These are phyloP conservation scores for Plagiodera versicolora DNA, from an alignment of 2,888 invertebrate genomes.

Conservation along the genomic window DNA sequence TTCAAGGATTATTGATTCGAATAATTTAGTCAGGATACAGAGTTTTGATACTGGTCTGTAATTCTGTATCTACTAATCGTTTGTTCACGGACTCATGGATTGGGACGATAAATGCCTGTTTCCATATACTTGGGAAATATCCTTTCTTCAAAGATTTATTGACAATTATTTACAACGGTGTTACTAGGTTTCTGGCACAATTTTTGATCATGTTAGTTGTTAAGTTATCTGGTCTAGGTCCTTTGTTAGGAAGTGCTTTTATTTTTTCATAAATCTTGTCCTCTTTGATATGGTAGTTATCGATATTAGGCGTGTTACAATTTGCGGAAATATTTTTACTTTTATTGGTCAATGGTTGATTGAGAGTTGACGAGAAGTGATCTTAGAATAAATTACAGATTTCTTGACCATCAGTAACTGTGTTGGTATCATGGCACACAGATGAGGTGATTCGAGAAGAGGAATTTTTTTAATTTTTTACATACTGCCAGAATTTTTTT, in stretches of 20 bases:
- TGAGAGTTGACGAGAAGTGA: background rate
- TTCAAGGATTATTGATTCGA: background rate
- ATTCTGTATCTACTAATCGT: no score
- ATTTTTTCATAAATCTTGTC: background rate
- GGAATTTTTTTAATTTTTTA: background rate
- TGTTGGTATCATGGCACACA: background rate
- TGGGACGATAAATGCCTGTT: no score
- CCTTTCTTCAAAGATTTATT: background rate
- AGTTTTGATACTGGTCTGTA: no score
- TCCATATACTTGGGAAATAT: background rate
- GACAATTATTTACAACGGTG: background rate
- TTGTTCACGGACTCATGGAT: no score
- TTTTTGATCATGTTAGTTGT: background rate
- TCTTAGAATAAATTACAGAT: background rate
- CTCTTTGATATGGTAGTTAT: background rate
- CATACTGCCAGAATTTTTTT: background rate
- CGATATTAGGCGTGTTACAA: background rate
- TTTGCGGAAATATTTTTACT: no score
- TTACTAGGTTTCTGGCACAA: background rate
- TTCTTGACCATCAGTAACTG: constrained; percentile 1
- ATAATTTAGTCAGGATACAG: background rate
- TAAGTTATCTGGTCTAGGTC: background rate
- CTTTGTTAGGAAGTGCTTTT: background rate
- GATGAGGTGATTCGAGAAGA: background rate
- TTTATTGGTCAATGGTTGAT: background rate